Evolutionary conservation across 2,113 vertebrate genomes (phyloP).

Genomic region (Pogonocichla stellata): DNA sequence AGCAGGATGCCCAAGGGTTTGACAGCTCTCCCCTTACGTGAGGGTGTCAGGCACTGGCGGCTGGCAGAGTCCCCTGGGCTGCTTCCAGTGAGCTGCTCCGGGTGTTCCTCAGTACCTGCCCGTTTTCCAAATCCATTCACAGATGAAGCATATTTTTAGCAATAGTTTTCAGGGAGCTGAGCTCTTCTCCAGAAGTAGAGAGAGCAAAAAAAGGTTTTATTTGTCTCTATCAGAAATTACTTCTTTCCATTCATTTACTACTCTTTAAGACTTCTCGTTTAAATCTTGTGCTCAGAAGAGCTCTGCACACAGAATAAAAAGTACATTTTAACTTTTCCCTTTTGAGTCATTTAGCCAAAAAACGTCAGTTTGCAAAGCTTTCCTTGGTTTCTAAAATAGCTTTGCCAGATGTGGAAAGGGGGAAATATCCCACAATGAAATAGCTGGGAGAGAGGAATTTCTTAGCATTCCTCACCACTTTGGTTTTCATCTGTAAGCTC

Average conservation of each 20-base stretch:
- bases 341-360: background rate
- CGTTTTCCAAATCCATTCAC: background rate
- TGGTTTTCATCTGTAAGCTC: background rate
- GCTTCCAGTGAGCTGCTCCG: background rate
- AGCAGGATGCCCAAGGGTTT: background rate
- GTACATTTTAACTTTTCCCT: background rate
- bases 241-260: background rate
- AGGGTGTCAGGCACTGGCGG: background rate
- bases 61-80: background rate
- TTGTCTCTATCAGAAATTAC: background rate
- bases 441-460: constrained; percentile 2
- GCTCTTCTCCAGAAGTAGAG: background rate
- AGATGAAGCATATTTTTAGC: background rate
- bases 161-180: background rate
- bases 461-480: background rate
- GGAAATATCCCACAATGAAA: background rate
- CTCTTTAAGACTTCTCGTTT: background rate
- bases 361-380: background rate
- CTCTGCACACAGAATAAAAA: background rate
- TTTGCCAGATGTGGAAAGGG: constrained; percentile 51
- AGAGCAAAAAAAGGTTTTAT: background rate
- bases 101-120: constrained; percentile 19
- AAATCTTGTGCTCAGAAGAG: background rate
- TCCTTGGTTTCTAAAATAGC: constrained; percentile 42
- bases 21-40: background rate